Conservation (phyloP, 2,113 vertebrate genomes). For the Periophthalmus modestus region DNA sequence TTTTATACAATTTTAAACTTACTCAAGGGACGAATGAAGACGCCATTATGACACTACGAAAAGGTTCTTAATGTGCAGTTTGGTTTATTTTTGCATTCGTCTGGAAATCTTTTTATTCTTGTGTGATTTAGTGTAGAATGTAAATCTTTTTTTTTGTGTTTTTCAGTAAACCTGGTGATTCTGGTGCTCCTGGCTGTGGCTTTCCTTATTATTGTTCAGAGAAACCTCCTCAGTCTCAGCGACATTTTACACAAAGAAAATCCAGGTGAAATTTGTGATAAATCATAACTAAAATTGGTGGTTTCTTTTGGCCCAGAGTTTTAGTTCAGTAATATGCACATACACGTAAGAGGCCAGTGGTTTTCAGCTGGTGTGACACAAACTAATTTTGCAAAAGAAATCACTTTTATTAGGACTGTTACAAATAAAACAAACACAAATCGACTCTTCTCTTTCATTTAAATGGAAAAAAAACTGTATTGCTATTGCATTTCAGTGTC, state of each 20-base stretch:
- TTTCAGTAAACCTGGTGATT: constrained; percentile 89
- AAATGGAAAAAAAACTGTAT: too few relatives aligned
- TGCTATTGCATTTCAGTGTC: too few relatives aligned
- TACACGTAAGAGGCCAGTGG: too few relatives aligned
- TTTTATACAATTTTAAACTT: not conserved
- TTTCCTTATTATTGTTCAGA: constrained; percentile 90
- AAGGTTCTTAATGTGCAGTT: constrained; percentile 68
- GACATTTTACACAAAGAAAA: constrained; percentile 86
- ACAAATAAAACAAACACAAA: too few relatives aligned
- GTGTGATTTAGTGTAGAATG: not conserved
- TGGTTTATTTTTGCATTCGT: not conserved
- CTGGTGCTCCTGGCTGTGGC: constrained; percentile 84
- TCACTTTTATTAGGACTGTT: too few relatives aligned
- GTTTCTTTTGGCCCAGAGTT: not conserved
- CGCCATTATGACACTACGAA: constrained; percentile 82
- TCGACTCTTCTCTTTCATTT: too few relatives aligned
- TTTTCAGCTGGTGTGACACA: too few relatives aligned
- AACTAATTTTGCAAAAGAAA: too few relatives aligned
- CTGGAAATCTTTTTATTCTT: not conserved
- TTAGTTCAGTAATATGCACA: too few relatives aligned
- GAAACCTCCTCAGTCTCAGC: constrained; percentile 90
- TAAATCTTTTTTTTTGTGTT: not conserved
- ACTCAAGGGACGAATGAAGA: constrained; percentile 37
- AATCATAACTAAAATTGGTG: not conserved
- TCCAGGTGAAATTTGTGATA: constrained; percentile 77